Evolutionary conservation across 2,888 invertebrate genomes (phyloP).

Genomic region (Brachyopa scutellaris): DNA sequence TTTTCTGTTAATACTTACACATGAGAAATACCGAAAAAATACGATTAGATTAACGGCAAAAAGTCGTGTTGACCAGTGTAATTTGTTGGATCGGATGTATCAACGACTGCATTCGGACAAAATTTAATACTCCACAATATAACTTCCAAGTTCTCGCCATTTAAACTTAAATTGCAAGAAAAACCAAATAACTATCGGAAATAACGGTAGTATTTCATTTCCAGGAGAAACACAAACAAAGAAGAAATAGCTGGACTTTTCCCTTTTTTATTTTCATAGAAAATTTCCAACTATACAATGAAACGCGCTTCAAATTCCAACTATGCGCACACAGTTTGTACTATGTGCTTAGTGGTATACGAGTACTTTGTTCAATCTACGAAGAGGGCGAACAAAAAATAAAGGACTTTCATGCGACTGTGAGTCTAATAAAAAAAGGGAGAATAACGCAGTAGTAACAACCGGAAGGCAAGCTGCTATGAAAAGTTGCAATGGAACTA

Average conservation of each 20-base stretch:
- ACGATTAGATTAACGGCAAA: no score
- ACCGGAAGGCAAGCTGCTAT: slow-evolving; percentile 47
- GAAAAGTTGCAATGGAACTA: slow-evolving; percentile 54
- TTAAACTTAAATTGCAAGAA: slow-evolving; percentile 14
- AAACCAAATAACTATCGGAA: slow-evolving; percentile 38
- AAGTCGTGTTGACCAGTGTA: no score
- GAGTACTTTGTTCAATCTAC: slow-evolving; percentile 39
- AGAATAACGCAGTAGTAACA: background rate
- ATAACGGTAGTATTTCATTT: slow-evolving; percentile 44
- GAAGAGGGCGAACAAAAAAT: background rate
- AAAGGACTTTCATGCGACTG: slow-evolving; percentile 17
- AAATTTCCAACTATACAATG: background rate
- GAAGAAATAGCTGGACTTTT: no score
- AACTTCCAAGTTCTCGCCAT: background rate
- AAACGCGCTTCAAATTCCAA: slow-evolving; percentile 9
- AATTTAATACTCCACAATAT: background rate
- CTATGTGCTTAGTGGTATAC: slow-evolving; percentile 51
- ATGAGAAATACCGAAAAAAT: no score
- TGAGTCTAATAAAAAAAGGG: background rate
- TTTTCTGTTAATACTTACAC: no score
- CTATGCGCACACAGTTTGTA: slow-evolving; percentile 17
- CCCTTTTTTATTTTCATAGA: slow-evolving; percentile 54
- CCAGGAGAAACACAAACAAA: slow-evolving; percentile 31
- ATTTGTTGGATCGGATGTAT: no score
- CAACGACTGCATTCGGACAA: no score